phyloP scores from a whole-genome alignment of 37 sponge, comb jelly and placozoan genomes.

The Aphrocallistes beatrix region DNA sequence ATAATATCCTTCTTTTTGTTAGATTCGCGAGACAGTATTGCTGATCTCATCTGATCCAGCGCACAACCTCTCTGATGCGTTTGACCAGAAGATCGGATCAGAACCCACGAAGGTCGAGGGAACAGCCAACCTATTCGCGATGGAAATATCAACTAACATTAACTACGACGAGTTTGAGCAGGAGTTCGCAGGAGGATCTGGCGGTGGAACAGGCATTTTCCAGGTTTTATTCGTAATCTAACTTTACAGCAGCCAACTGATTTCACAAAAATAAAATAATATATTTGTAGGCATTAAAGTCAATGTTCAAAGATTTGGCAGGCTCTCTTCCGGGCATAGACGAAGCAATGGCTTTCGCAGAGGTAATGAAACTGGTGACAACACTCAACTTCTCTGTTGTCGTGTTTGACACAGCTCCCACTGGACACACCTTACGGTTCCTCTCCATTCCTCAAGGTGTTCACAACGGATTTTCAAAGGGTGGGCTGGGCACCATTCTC shows the following conservation, averaged over 20 bases:
- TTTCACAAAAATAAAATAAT: background rate
- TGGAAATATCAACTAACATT: slow-evolving; percentile 42
- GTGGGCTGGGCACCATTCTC: background rate
- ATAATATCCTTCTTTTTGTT: no score
- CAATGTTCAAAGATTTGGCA: slow-evolving; percentile 66
- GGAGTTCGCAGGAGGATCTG: background rate
- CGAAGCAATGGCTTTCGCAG: slow-evolving; percentile 86
- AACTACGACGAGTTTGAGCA: slow-evolving; percentile 2
- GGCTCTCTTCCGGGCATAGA: slow-evolving; percentile 90
- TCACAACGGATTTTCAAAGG: slow-evolving; percentile 56
- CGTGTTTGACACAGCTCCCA: slow-evolving; percentile 98
- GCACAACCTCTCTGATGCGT: slow-evolving; percentile 94
- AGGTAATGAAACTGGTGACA: slow-evolving; percentile 82
- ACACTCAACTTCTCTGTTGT: slow-evolving; percentile 90
- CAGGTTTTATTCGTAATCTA: no score
- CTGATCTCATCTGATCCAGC: slow-evolving; percentile 96
- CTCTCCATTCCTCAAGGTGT: slow-evolving; percentile 84
- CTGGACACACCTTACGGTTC: slow-evolving; percentile 94
- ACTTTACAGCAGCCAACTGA: no score
- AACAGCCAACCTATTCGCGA: slow-evolving; percentile 72
- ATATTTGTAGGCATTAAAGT: background rate
- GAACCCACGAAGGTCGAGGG: slow-evolving; percentile 63
- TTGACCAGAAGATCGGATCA: slow-evolving; percentile 86
- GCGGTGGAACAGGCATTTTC: background rate
- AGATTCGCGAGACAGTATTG: slow-evolving; percentile 55